phyloP scores from a whole-genome alignment of 2,113 vertebrate species.

The Trematocara nigrifrons region DNA sequence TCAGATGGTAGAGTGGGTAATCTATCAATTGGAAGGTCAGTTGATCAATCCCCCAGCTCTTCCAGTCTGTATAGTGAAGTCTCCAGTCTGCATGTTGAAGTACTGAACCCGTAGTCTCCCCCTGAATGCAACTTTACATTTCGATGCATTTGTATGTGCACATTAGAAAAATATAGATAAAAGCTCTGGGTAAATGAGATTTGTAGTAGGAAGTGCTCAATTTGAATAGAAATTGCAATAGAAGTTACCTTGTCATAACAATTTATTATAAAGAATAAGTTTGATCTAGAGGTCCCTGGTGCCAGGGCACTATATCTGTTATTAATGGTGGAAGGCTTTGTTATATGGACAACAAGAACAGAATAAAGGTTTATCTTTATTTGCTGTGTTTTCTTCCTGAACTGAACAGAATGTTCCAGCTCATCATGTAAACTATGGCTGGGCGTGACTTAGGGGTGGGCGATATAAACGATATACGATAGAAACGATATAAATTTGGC shows the following conservation, averaged over 20 bases:
- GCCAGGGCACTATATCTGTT: neutral
- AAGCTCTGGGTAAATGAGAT: neutral
- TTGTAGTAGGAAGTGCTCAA: neutral
- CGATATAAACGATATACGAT: no score
- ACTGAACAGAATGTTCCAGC: neutral
- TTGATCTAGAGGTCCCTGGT: neutral
- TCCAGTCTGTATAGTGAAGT: neutral
- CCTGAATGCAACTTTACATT: neutral
- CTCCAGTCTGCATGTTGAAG: neutral
- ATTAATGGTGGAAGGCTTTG: neutral
- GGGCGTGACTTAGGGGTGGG: neutral
- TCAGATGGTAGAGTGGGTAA: neutral
- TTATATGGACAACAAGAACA: neutral
- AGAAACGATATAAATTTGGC: no score
- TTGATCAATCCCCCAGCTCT: neutral
- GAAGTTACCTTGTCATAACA: neutral
- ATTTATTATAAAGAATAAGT: neutral
- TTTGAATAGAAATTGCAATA: neutral
- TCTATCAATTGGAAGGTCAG: neutral
- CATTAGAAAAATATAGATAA: neutral
- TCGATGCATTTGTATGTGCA: fast-evolving
- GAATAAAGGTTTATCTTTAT: neutral
- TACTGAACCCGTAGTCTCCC: neutral
- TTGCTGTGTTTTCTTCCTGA: neutral
- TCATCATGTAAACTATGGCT: neutral